These are phyloP conservation scores for Phenganax marumi DNA, from an alignment of 92 coral and sea anemone species.

Conservation along the genomic window DNA sequence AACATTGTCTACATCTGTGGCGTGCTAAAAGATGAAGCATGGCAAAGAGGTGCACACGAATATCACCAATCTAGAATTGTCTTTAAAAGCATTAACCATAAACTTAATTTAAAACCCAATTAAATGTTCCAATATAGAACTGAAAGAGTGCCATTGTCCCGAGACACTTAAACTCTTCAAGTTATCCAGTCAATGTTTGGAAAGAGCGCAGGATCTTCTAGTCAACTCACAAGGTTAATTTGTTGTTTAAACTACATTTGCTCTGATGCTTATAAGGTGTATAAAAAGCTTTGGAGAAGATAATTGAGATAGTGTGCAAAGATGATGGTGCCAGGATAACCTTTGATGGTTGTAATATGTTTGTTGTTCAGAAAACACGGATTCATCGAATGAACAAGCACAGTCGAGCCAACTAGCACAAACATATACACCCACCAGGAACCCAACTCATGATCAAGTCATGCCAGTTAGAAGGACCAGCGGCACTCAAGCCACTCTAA, in stretches of 20 bases:
- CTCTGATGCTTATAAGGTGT: conserved; percentile 4
- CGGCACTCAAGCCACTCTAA: neutral
- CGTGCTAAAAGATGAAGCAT: conserved; percentile 91
- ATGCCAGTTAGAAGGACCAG: too few relatives aligned
- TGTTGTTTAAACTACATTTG: neutral
- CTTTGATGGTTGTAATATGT: neutral
- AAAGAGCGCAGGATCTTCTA: conserved; percentile 80
- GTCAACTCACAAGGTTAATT: conserved; percentile 59
- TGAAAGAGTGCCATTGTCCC: conserved; percentile 62
- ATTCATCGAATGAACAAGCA: neutral
- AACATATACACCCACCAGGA: too few relatives aligned
- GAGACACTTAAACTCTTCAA: conserved; percentile 75
- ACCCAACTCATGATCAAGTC: too few relatives aligned
- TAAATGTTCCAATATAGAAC: conserved; percentile 45
- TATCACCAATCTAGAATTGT: neutral
- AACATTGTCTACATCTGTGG: conserved; percentile 84
- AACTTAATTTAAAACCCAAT: neutral
- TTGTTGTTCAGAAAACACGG: conserved; percentile 5
- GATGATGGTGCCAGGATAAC: neutral
- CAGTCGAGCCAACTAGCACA: neutral
- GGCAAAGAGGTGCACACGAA: conserved; percentile 76
- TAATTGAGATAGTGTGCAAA: neutral
- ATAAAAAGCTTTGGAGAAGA: too few relatives aligned
- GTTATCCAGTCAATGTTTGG: conserved; percentile 86
- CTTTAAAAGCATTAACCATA: neutral